A percentile compares a stretch with the other conserved stretches of the same genome.
Evolutionary conservation across 2,797 vertebrate species (phyloP).

Genomic region (Hafferia zeledoni): DNA sequence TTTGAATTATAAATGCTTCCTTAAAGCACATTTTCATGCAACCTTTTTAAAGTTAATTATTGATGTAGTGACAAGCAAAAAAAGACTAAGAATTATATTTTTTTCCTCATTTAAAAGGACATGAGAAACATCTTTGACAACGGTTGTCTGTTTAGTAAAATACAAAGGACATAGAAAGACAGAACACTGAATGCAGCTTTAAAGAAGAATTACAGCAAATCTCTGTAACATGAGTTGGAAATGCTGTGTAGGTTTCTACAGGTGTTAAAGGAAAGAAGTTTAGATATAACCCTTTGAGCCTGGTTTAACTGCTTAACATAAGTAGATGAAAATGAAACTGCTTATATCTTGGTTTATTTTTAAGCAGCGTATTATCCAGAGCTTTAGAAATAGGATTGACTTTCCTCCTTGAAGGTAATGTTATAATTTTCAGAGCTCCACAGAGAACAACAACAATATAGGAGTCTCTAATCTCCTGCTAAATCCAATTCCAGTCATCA

Average conservation of each 20-base stretch:
- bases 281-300: conserved; percentile 67
- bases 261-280: conserved; percentile 62
- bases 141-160: conserved; percentile 65
- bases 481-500: conserved; percentile 71
- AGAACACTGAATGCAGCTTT: conserved; percentile 51
- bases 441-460: conserved; percentile 75
- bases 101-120: conserved; percentile 50
- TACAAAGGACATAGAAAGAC: conserved; percentile 61
- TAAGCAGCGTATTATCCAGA: conserved; percentile 69
- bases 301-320: conserved; percentile 70
- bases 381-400: conserved; percentile 75
- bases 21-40: conserved; percentile 72
- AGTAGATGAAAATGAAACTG: conserved; percentile 72
- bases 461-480: conserved; percentile 68
- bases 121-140: conserved; percentile 62
- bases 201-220: conserved; percentile 58
- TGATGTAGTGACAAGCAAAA: conserved; percentile 74
- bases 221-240: conserved; percentile 57
- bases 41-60: conserved; percentile 74
- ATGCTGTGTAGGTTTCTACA: conserved; percentile 64
- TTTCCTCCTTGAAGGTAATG: conserved; percentile 73
- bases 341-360: conserved; percentile 74
- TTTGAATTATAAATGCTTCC: conserved; percentile 79
- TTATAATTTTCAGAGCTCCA: conserved; percentile 75
- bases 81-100: conserved; percentile 63